Conservation (phyloP, 2,797 vertebrate species). For the Setipinna tenuifilis region DNA sequence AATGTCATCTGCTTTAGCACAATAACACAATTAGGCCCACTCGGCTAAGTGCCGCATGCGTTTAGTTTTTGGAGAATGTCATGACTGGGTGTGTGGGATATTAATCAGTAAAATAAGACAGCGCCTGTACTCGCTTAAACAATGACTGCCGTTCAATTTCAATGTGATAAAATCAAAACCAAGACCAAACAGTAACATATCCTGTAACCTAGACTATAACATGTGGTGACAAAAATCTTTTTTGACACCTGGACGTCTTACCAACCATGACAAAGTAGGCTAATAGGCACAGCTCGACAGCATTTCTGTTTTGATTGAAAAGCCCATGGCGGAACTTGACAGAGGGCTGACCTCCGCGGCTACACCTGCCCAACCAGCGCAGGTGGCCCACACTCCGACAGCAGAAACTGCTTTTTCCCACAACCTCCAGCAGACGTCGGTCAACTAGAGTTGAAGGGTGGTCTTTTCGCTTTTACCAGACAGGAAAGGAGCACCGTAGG, state of each 20-base stretch:
- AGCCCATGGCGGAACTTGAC: neutral
- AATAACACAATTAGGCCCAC: neutral
- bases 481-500: no score
- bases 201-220: no score
- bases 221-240: neutral
- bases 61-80: neutral
- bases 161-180: neutral
- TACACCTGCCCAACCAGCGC: constrained; percentile 54
- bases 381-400: constrained; percentile 37
- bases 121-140: neutral
- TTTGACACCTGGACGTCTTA: neutral
- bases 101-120: neutral
- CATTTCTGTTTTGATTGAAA: neutral
- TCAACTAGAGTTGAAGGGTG: neutral
- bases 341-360: constrained; percentile 53
- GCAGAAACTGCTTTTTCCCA: constrained; percentile 50
- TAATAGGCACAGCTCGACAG: neutral
- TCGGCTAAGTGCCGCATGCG: neutral
- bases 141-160: neutral
- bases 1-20: neutral
- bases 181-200: neutral
- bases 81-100: neutral
- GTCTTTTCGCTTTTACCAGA: no score
- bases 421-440: constrained; percentile 21
- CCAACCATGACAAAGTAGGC: constrained; percentile 21